These are phyloP conservation scores for Hippocampus barbouri DNA, from an alignment of 2,113 vertebrate species.

Conservation along the genomic window DNA sequence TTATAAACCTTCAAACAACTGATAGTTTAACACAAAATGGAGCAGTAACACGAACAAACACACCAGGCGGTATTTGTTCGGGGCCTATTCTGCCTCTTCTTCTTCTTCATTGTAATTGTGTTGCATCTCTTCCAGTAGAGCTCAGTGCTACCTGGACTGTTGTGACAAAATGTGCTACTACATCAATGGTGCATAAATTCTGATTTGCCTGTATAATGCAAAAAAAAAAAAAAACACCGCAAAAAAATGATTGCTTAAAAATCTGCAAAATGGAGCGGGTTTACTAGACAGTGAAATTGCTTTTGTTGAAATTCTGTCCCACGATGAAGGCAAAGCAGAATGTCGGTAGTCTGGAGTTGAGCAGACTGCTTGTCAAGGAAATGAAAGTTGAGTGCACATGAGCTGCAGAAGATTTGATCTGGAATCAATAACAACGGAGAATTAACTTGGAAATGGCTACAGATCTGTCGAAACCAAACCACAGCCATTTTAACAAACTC, in stretches of 20 bases:
- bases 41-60: too few species aligned
- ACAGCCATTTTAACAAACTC: slow-evolving; percentile 23
- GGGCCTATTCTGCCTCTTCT: neutral
- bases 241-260: too few species aligned
- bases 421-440: slow-evolving; percentile 7
- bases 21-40: too few species aligned
- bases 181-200: too few species aligned
- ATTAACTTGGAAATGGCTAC: slow-evolving; percentile 8
- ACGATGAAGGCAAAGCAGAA: slow-evolving; percentile 13
- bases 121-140: too few species aligned
- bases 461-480: slow-evolving; percentile 29
- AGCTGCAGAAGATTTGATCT: neutral
- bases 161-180: too few species aligned
- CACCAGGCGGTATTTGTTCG: too few species aligned
- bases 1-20: too few species aligned
- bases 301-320: slow-evolving; percentile 13
- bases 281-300: slow-evolving; percentile 6
- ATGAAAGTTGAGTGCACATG: slow-evolving; percentile 7
- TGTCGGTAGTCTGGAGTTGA: slow-evolving; percentile 11
- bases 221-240: too few species aligned
- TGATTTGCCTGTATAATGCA: too few species aligned
- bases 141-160: too few species aligned
- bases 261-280: too few species aligned
- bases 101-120: neutral
- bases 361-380: neutral